Percentiles rank a stretch among this genome's conserved stretches.
phyloP scores from a whole-genome alignment of 2,113 vertebrate genomes.

The Sterrhoptilus dennistouni region DNA sequence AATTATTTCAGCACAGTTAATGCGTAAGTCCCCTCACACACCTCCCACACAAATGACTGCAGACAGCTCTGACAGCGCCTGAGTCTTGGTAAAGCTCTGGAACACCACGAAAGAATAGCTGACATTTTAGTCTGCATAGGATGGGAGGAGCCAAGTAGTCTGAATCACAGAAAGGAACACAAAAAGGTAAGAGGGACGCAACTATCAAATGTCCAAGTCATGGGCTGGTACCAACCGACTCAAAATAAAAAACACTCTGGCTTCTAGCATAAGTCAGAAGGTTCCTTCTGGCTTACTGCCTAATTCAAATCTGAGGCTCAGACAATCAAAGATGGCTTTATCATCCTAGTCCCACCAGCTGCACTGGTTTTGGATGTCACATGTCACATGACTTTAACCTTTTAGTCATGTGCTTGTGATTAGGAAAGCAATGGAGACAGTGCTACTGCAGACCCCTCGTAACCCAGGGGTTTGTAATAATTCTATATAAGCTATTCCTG shows the following conservation, averaged over 20 bases:
- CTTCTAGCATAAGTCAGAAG: neutral
- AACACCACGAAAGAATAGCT: neutral
- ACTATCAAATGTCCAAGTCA: neutral
- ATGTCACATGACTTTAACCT: neutral
- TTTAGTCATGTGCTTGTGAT: neutral
- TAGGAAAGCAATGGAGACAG: neutral
- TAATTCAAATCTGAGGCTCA: neutral
- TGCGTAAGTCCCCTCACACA: slow-evolving; percentile 1
- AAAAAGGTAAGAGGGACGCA: neutral
- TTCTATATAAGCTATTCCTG: neutral
- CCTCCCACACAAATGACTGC: slow-evolving; percentile 40
- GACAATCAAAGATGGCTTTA: neutral
- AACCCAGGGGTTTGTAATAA: neutral
- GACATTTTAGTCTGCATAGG: neutral
- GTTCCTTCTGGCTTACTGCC: neutral
- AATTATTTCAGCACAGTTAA: slow-evolving; percentile 38
- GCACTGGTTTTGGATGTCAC: neutral
- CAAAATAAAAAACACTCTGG: neutral
- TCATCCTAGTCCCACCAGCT: neutral
- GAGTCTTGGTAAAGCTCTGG: neutral
- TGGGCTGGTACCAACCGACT: rapidly evolving
- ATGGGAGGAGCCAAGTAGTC: neutral
- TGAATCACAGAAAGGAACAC: neutral
- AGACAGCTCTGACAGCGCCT: slow-evolving; percentile 11
- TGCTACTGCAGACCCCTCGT: neutral